Evolutionary conservation across 1,140 invertebrate genomes (phyloP).

Genomic region (Drosophila fuyamai): DNA sequence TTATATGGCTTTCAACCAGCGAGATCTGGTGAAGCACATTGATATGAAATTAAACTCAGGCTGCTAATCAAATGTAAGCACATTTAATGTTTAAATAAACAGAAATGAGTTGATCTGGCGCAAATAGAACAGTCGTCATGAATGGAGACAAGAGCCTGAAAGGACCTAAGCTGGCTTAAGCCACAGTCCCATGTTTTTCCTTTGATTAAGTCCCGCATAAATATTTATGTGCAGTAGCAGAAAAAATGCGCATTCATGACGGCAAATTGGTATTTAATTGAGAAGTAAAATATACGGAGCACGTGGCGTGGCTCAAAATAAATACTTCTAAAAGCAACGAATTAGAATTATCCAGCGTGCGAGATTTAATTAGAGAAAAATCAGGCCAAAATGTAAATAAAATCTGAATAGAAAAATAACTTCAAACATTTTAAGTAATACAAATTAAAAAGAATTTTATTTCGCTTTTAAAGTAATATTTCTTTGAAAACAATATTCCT

Average conservation of each 20-base stretch:
- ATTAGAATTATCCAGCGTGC: background rate
- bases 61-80: slow-evolving; percentile 76
- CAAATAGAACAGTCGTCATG: slow-evolving; percentile 48
- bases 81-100: slow-evolving; percentile 79
- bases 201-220: slow-evolving; percentile 73
- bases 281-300: slow-evolving; percentile 52
- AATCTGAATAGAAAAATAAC: background rate
- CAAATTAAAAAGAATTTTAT: background rate
- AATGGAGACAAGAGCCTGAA: slow-evolving; percentile 16
- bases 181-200: slow-evolving; percentile 6
- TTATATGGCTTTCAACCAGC: slow-evolving; percentile 31
- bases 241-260: slow-evolving; percentile 46
- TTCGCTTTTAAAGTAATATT: too few relatives aligned
- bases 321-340: background rate
- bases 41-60: slow-evolving; percentile 68
- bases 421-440: slow-evolving; percentile 7
- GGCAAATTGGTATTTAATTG: slow-evolving; percentile 70
- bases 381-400: too few relatives aligned
- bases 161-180: slow-evolving; percentile 14
- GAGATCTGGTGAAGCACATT: slow-evolving; percentile 27
- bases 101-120: slow-evolving; percentile 40
- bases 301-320: slow-evolving; percentile 4
- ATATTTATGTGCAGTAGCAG: slow-evolving; percentile 61
- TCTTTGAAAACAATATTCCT: too few relatives aligned
- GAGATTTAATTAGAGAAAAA: background rate